Base-by-base conservation (phyloP, 1,140 invertebrate species). In the Drosophila murphyi region DNA sequence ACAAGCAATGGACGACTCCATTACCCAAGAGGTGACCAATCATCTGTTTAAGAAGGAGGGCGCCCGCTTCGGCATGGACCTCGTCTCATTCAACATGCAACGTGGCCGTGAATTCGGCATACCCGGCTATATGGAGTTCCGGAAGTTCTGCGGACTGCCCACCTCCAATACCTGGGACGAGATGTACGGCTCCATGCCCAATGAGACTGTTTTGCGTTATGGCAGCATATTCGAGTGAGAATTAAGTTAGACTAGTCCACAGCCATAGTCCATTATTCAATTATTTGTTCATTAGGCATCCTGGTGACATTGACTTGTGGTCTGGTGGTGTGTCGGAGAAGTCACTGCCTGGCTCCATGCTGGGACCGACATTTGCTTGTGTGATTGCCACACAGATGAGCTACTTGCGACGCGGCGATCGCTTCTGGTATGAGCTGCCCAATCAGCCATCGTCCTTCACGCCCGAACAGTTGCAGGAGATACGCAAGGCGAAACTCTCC, bases 371-470 rank as follows among this genome's bases (percentile, higher is more conserved):
- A 56, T 99, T 99, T 93, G 96, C 98, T 57, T 99, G 98, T 89
- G 95, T 99, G 51, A 98, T 99, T 78, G 98, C 97, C 32, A 98
- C 98, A 45, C 99, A 99, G 93, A 99, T 99, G 93, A 97, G 96
- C 79, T 97, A 97, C 82, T 95, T 97, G 1, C 94, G 98, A 83
- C 94, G 96, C 72, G 98, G 98, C 52, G 98, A 99, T 92, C 95
- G 98, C 86, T 99, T 98, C 93, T 99, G 98, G 97, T 99, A 98
- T 86, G 98, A 99, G 92, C 94, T 98, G 60, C 96, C 96, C 4
- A 96, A 98, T 89, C 97, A 98, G 86, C 97, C 97, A 1, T 98
- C 97, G 29, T 97, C 97, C 1, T 98, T 98, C 92, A 97, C 96
- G 1, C 95, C 94, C 86, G 97, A 97, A 87, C 98, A 99, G 94